A percentile compares a stretch with the other conserved stretches of the same genome.
phyloP scores from a whole-genome alignment of 2,113 vertebrate species.

The Microcebus jonahi region DNA sequence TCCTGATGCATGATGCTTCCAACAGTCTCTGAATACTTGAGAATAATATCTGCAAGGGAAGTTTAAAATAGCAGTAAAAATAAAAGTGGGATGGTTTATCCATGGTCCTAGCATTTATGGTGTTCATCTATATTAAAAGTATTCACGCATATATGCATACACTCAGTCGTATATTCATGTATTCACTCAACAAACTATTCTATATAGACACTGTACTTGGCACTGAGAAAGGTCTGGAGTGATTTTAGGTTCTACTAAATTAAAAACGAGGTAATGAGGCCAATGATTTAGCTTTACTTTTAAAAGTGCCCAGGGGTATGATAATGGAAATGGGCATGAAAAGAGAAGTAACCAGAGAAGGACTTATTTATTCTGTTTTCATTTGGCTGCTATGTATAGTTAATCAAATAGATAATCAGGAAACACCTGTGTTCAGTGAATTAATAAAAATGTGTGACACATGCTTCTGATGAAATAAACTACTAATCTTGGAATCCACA shows the following conservation, averaged over 20 bases:
- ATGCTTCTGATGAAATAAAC: slow-evolving; percentile 26
- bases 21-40: slow-evolving; percentile 44
- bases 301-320: neutral
- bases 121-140: neutral
- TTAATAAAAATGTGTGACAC: slow-evolving; percentile 17
- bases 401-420: neutral
- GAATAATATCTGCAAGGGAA: neutral
- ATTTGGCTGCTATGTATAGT: neutral
- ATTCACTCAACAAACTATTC: neutral
- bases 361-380: neutral
- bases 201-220: neutral
- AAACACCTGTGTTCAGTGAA: neutral
- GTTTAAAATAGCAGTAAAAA: slow-evolving; percentile 55
- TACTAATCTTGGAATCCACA: slow-evolving; percentile 9
- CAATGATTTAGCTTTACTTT: neutral
- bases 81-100: neutral
- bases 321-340: neutral
- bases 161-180: neutral
- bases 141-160: neutral
- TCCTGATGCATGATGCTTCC: slow-evolving; percentile 51
- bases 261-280: neutral
- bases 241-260: neutral
- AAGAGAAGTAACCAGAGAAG: neutral
- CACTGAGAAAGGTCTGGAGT: neutral
- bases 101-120: neutral